Evolutionary conservation across 2,113 vertebrate species (phyloP).

Genomic region (Clarias macrocephalus): DNA sequence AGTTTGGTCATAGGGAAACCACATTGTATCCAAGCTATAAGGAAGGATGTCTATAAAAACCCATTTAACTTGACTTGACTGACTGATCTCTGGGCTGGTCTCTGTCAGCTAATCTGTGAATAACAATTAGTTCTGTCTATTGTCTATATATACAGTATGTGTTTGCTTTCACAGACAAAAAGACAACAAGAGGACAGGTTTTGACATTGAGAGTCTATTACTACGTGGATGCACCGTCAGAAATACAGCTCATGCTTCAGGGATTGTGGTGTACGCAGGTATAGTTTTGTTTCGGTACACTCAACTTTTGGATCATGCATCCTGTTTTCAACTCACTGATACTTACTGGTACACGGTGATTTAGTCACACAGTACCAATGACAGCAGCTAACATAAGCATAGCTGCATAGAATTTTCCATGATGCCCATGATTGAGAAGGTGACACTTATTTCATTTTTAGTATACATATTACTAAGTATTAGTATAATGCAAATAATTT

Average conservation of each 20-base stretch:
- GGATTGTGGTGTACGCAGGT: constrained; percentile 96
- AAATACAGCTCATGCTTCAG: constrained; percentile 87
- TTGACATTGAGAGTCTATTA: constrained; percentile 86
- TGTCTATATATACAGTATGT: constrained; percentile 3
- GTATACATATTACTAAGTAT: background rate
- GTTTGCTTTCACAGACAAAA: constrained; percentile 77
- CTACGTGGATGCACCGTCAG: constrained; percentile 89
- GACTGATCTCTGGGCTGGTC: background rate
- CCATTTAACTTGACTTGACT: background rate
- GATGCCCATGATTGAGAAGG: background rate
- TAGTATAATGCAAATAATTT: background rate
- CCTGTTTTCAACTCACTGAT: background rate
- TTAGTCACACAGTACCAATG: background rate
- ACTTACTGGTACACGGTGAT: background rate
- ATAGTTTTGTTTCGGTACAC: constrained; percentile 38
- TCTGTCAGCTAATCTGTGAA: background rate
- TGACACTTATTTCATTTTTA: background rate
- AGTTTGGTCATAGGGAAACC: too few relatives aligned
- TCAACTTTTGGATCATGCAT: background rate
- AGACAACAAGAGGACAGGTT: constrained; percentile 78
- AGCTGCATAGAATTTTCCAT: background rate
- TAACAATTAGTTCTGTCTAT: background rate
- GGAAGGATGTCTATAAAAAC: background rate
- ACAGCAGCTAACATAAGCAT: background rate
- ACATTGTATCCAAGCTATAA: background rate